Conservation (phyloP, 2,888 invertebrate species). For the Cepaea hortensis region DNA sequence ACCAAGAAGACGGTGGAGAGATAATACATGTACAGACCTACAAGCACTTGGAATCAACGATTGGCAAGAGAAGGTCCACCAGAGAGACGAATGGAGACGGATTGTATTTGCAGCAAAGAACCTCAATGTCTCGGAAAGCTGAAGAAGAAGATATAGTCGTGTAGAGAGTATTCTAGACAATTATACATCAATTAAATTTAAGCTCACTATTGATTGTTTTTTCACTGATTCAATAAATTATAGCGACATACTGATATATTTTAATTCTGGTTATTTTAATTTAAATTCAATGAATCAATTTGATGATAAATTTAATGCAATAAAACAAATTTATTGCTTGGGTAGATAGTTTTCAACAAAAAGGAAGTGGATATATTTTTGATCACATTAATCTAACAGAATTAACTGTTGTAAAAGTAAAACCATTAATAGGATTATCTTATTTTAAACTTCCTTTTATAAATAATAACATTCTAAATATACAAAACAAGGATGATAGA, state of each 20-base stretch:
- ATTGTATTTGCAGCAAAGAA: no score
- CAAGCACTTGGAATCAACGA: no score
- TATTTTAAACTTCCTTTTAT: slow-evolving; percentile 16
- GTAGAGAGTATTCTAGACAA: no score
- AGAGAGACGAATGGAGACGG: no score
- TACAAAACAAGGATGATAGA: slow-evolving; percentile 7
- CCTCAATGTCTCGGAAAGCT: no score
- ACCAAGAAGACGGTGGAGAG: no score
- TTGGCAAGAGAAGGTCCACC: no score
- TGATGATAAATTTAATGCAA: slow-evolving; percentile 18
- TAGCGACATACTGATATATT: neutral
- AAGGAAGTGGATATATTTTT: neutral
- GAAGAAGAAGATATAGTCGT: no score
- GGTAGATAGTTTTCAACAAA: slow-evolving; percentile 13
- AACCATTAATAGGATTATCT: slow-evolving; percentile 9
- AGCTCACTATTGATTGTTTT: no score
- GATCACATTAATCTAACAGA: neutral
- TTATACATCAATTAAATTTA: no score
- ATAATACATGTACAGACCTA: no score
- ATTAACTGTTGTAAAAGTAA: neutral
- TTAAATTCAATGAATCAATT: slow-evolving; percentile 23
- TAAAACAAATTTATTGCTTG: slow-evolving; percentile 5
- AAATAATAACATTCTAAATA: neutral
- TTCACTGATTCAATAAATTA: no score
- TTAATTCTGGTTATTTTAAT: slow-evolving; percentile 2